Percentiles rank a stretch among this genome's conserved stretches.
These are phyloP conservation scores for Eumerus sabulonum DNA, from an alignment of 2,888 invertebrate genomes.

Conservation along the genomic window DNA sequence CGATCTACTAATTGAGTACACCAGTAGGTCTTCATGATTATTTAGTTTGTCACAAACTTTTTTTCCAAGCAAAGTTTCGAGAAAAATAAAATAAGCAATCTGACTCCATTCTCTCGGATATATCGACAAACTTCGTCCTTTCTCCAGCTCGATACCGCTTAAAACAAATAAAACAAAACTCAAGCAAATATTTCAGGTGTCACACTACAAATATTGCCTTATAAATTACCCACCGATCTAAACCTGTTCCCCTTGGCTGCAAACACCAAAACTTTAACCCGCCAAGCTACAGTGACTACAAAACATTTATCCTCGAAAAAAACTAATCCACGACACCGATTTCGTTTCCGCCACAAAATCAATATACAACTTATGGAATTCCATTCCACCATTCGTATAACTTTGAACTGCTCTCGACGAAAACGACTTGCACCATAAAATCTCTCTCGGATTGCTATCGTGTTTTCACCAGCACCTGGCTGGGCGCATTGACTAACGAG, in stretches of 20 bases:
- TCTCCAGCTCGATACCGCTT: too few relatives aligned
- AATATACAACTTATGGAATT: slow-evolving; percentile 51
- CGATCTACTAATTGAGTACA: too few relatives aligned
- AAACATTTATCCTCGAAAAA: slow-evolving; percentile 25
- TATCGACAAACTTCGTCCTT: too few relatives aligned
- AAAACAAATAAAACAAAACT: slow-evolving; percentile 4
- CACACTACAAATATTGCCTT: slow-evolving; percentile 46
- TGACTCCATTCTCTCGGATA: too few relatives aligned
- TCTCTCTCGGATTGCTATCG: slow-evolving; percentile 3
- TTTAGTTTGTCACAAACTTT: too few relatives aligned
- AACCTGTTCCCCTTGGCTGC: not conserved
- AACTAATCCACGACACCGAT: slow-evolving; percentile 49
- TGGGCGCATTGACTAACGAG: slow-evolving; percentile 11
- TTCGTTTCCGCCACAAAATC: slow-evolving; percentile 28
- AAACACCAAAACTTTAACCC: slow-evolving; percentile 3
- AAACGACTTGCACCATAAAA: slow-evolving; percentile 14
- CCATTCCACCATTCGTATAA: slow-evolving; percentile 21
- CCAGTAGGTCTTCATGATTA: too few relatives aligned
- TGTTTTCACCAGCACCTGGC: slow-evolving; percentile 48
- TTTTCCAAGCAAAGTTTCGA: too few relatives aligned
- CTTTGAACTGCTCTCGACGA: slow-evolving; percentile 7
- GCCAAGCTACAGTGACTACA: not conserved
- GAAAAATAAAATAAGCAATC: too few relatives aligned
- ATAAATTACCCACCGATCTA: slow-evolving; percentile 33
- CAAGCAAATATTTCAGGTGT: slow-evolving; percentile 34